Conservation (phyloP, 2,113 vertebrate species). For the Nothocercus julius region DNA sequence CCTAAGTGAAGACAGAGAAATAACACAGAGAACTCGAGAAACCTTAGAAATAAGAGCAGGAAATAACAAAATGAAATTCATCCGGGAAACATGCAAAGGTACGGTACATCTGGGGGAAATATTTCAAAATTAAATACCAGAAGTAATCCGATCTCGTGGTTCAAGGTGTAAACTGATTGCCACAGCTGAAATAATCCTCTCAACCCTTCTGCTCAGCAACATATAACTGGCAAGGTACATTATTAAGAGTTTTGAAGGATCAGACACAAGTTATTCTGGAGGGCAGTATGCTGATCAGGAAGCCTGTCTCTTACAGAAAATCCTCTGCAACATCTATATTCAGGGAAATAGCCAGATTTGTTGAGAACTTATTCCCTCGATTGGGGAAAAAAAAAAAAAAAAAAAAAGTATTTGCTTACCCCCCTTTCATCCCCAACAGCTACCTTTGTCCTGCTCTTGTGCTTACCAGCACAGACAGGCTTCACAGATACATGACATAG, state of each 20-base stretch:
- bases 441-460: rapidly evolving
- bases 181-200: conserved; percentile 63
- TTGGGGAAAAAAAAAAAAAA: neutral
- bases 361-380: neutral
- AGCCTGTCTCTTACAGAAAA: conserved; percentile 31
- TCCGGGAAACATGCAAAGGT: conserved; percentile 25
- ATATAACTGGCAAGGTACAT: conserved; percentile 19
- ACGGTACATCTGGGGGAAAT: conserved; percentile 55
- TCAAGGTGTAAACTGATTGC: conserved; percentile 63
- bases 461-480: neutral
- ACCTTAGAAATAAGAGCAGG: conserved; percentile 54
- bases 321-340: conserved; percentile 3
- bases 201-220: conserved; percentile 41
- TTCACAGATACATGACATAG: neutral
- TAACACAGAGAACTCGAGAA: conserved; percentile 23
- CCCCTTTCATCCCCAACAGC: neutral
- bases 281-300: neutral
- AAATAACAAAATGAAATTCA: conserved; percentile 64
- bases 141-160: conserved; percentile 50
- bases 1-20: neutral
- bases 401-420: neutral
- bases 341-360: neutral
- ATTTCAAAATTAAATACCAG: conserved; percentile 69
- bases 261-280: conserved; percentile 38
- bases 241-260: neutral